Evolutionary conservation across 2,113 vertebrate species (phyloP).

Genomic region (Tragelaphus buxtoni): DNA sequence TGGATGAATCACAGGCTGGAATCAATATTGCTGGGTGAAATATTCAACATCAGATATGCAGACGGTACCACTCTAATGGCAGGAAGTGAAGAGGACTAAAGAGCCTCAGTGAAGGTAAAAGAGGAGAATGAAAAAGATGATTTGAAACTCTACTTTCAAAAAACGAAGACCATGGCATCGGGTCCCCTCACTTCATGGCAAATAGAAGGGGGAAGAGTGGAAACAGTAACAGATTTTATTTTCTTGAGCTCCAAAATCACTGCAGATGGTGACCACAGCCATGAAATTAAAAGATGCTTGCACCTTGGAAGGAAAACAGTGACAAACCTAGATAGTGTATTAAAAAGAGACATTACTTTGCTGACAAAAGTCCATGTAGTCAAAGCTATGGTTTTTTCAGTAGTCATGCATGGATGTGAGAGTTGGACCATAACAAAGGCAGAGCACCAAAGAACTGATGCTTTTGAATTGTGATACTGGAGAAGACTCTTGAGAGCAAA

Average conservation of each 20-base stretch:
- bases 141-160: not conserved
- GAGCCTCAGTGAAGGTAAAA: not conserved
- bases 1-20: not conserved
- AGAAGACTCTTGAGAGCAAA: not conserved
- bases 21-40: not conserved
- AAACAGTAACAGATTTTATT: not conserved
- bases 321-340: not conserved
- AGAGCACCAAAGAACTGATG: not conserved
- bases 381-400: not conserved
- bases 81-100: not conserved
- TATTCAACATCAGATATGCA: not conserved
- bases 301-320: not conserved
- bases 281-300: not conserved
- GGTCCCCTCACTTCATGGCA: not conserved
- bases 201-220: not conserved
- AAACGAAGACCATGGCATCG: not conserved
- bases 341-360: not conserved
- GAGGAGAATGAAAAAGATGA: not conserved
- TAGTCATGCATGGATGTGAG: not conserved
- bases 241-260: not conserved
- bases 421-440: not conserved
- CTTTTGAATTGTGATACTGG: not conserved
- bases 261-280: accelerated
- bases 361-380: not conserved
- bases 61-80: not conserved